phyloP scores from a whole-genome alignment of 1,140 invertebrate species.

The Lanistes nyassanus region DNA sequence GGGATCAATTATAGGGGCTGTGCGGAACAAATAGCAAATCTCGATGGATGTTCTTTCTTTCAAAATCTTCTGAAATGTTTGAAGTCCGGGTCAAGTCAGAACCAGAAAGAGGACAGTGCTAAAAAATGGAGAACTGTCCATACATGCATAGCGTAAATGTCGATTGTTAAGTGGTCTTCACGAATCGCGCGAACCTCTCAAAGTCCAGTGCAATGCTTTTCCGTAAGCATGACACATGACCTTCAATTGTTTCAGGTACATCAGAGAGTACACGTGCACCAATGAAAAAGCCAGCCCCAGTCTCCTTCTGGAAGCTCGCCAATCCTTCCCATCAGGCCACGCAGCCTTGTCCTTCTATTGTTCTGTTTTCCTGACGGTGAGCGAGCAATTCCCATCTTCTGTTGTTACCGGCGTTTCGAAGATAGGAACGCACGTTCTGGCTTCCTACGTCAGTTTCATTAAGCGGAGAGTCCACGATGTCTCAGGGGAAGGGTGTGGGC shows the following conservation, averaged over 20 bases:
- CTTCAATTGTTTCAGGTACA: conserved; percentile 30
- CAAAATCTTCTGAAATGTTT: no score
- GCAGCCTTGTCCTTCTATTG: conserved; percentile 17
- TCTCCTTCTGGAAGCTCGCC: conserved; percentile 27
- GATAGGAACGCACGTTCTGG: neutral
- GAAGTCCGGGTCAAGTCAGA: no score
- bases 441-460: no score
- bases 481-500: no score
- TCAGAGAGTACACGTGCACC: conserved; percentile 44
- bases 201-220: neutral
- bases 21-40: no score
- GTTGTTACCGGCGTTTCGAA: neutral
- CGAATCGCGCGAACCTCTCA: no score
- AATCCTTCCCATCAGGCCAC: conserved; percentile 36
- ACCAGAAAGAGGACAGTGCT: no score
- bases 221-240: neutral
- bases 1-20: no score
- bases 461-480: no score
- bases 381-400: neutral
- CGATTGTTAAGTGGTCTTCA: neutral
- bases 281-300: conserved; percentile 22
- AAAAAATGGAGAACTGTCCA: no score
- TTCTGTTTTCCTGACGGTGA: conserved; percentile 23
- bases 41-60: no score
- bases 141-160: neutral